Evolutionary conservation across 2,888 invertebrate genomes (phyloP).

Genomic region (Drymonia ruficornis): DNA sequence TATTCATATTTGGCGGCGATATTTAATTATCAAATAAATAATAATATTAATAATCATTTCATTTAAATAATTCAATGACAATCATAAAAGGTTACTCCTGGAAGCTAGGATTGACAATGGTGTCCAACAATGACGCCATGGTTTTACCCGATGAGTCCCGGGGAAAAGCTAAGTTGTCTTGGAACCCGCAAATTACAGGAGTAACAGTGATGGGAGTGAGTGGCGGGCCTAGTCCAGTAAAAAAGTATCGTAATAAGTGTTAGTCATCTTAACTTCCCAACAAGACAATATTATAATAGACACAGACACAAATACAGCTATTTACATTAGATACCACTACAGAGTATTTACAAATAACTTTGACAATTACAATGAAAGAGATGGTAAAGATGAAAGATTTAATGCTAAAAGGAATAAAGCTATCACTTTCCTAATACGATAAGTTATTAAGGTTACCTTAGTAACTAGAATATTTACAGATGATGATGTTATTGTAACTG

Average conservation of each 20-base stretch:
- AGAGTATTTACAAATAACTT: conserved; percentile 53
- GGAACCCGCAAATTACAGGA: too few relatives aligned
- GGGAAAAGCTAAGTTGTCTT: too few relatives aligned
- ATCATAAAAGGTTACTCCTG: too few relatives aligned
- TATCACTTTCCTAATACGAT: conserved; percentile 78
- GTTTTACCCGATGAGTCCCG: too few relatives aligned
- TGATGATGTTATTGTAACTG: conserved; percentile 19
- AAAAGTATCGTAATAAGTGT: neutral
- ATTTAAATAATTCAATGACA: too few relatives aligned
- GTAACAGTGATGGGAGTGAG: too few relatives aligned
- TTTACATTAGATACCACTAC: conserved; percentile 40
- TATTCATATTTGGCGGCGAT: too few relatives aligned
- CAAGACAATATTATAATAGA: conserved; percentile 20
- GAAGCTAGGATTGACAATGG: too few relatives aligned
- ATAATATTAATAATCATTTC: too few relatives aligned
- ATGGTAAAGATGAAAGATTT: conserved; percentile 15
- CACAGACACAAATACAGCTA: conserved; percentile 15
- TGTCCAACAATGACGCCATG: too few relatives aligned
- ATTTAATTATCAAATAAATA: too few relatives aligned
- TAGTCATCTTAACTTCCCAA: conserved; percentile 12
- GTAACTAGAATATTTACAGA: conserved; percentile 53
- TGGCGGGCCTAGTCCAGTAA: too few relatives aligned
- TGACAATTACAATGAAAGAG: conserved; percentile 25
- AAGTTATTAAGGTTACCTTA: conserved; percentile 65
- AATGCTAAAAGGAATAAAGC: conserved; percentile 62